Evolutionary conservation across 2,113 vertebrate genomes (phyloP).

Genomic region (Gambusia affinis): DNA sequence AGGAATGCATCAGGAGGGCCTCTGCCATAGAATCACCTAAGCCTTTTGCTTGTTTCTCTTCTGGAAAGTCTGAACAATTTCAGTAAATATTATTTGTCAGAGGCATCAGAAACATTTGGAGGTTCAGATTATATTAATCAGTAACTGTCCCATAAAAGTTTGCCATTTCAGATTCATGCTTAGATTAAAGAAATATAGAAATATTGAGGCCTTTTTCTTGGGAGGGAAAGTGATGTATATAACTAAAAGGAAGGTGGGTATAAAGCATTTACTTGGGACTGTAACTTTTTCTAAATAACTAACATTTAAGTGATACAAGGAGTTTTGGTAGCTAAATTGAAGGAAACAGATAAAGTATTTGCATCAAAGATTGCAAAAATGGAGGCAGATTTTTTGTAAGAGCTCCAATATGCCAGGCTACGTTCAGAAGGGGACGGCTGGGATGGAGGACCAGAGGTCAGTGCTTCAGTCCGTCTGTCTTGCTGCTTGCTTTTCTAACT

Average conservation of each 20-base stretch:
- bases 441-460: constrained; percentile 8
- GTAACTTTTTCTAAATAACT: neutral
- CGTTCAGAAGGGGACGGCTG: neutral
- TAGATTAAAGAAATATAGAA: neutral
- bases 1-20: neutral
- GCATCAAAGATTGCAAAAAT: constrained; percentile 1
- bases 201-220: neutral
- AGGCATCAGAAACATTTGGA: neutral
- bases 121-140: neutral
- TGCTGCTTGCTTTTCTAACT: constrained; percentile 16
- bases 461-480: neutral
- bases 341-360: constrained; percentile 17
- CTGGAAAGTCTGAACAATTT: neutral
- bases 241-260: neutral
- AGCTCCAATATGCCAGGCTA: neutral
- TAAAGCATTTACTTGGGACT: neutral
- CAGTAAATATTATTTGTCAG: neutral
- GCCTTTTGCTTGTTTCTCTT: neutral
- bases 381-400: constrained; percentile 1
- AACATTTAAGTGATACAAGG: neutral
- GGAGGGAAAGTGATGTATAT: constrained; percentile 5
- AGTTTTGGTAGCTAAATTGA: neutral
- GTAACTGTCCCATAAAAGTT: neutral
- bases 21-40: neutral
- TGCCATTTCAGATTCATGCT: constrained; percentile 20